Percentiles rank a stretch among this genome's conserved stretches.
Evolutionary conservation across 2,888 invertebrate species (phyloP).

Genomic region (Drosophila stalkeri): DNA sequence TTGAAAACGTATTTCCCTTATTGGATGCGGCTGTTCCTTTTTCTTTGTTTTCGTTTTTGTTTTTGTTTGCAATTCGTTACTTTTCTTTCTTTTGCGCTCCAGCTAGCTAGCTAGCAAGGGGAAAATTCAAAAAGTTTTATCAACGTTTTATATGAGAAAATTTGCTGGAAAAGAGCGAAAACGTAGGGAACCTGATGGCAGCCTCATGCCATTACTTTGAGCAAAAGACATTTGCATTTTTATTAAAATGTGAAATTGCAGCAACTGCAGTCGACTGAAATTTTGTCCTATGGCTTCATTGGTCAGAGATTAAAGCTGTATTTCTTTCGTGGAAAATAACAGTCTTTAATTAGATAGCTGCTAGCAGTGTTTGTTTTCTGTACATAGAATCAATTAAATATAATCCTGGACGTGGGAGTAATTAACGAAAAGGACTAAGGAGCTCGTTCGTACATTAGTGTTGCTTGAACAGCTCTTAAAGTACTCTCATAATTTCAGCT

Average conservation of each 20-base stretch:
- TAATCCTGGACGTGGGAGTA: background rate
- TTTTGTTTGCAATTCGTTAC: conserved; percentile 14
- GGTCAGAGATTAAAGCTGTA: conserved; percentile 24
- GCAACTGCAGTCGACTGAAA: conserved; percentile 67
- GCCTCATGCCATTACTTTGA: conserved; percentile 63
- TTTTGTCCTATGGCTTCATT: conserved; percentile 25
- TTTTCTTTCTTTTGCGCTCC: conserved; percentile 27
- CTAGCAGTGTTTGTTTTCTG: background rate
- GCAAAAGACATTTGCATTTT: conserved; percentile 75
- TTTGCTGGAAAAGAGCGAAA: conserved; percentile 19
- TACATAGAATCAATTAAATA: background rate
- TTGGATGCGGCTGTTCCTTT: conserved; percentile 8
- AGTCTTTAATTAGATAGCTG: background rate
- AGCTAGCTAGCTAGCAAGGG: conserved; percentile 23
- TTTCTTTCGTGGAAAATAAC: background rate
- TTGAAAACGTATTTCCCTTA: conserved; percentile 67
- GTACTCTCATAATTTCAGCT: background rate
- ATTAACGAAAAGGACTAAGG: background rate
- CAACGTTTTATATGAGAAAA: conserved; percentile 61
- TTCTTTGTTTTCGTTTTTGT: conserved; percentile 22
- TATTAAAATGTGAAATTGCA: conserved; percentile 79
- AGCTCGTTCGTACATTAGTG: background rate
- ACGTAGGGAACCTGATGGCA: background rate
- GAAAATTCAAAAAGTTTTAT: conserved; percentile 73
- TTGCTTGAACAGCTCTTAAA: conserved; percentile 5